Base-by-base conservation (phyloP, 2,888 invertebrate species). In the Cephalotes varians region DNA sequence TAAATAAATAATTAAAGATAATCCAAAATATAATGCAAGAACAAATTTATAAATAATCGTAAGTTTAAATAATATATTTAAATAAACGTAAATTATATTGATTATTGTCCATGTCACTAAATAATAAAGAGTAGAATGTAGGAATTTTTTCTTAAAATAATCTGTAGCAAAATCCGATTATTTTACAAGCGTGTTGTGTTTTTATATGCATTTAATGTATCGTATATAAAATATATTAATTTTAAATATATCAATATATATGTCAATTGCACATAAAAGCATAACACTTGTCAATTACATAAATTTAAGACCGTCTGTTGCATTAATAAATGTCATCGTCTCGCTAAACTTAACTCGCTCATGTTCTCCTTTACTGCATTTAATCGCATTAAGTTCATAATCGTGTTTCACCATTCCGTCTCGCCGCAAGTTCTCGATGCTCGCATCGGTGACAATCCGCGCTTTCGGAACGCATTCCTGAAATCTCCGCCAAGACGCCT, bases 391-490 rank as follows among this genome's bases (percentile, higher is more conserved):
- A 44, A 9, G 15, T 56, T 56, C 44, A 79, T 79, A 71, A 79
- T 79, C 56, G 54, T 71, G 31, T 79, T 44, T 79, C 54, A 12
- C 34, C 56, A 56, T 69, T 54, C 54, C 31, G 54, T 69, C 37
- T 69, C 15, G 31, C 44, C 40, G 71, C 54, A 56, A 34, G 71
- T 79, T 56, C 71, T 37, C 56, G 44, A 76, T 76, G 28, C 37
- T 51, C 31, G 77, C 31, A 40, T 54, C 40, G 54, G n/a, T 77
- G 54, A 69, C 69, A 25, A 44, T 77, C 31, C 54, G 4, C 40
- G 71, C 12, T 18, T 54, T 77, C 67, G 64, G 5, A 15, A 54
- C 49, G 65, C 76, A 76, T 76, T 76, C 51, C 77, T 44, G 54
- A 69, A 65, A 79, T 71, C 44, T 56, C 21, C 67, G 51, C 15